Percentiles rank a stretch among this genome's conserved stretches.
Conservation (phyloP, 2,888 invertebrate species). For the Monopis laevigella region DNA sequence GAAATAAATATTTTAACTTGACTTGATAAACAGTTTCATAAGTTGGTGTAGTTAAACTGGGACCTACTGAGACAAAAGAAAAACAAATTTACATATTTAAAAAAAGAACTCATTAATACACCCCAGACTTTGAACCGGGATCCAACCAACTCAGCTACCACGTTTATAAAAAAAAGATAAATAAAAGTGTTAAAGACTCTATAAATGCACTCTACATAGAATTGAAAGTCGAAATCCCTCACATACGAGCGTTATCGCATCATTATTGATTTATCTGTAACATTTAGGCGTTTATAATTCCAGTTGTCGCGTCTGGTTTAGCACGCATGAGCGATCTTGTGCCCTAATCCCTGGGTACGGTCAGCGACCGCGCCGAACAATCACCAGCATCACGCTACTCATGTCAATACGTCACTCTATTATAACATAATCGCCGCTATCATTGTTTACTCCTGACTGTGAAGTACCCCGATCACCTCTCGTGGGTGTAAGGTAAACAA, state of each 20-base stretch:
- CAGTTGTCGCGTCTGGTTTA: slow-evolving; percentile 52
- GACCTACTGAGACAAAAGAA: too few relatives aligned
- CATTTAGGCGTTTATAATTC: slow-evolving; percentile 51
- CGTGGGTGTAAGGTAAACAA: slow-evolving; percentile 63
- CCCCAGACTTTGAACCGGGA: too few relatives aligned
- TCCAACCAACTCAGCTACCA: too few relatives aligned
- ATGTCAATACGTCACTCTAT: slow-evolving; percentile 20
- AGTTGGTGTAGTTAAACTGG: too few relatives aligned
- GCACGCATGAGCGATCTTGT: slow-evolving; percentile 34
- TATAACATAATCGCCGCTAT: slow-evolving; percentile 59
- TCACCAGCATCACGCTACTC: slow-evolving; percentile 5
- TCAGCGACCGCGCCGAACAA: slow-evolving; percentile 24
- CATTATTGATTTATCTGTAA: slow-evolving; percentile 57
- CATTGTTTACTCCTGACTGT: slow-evolving; percentile 60
- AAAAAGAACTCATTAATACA: background rate
- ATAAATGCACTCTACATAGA: too few relatives aligned
- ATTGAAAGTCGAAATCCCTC: slow-evolving; percentile 6
- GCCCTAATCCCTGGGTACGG: slow-evolving; percentile 48
- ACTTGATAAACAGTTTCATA: too few relatives aligned
- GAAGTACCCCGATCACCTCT: slow-evolving; percentile 55
- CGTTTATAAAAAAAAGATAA: background rate
- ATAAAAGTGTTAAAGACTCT: background rate
- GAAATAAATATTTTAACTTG: too few relatives aligned
- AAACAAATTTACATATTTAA: too few relatives aligned
- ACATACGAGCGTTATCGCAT: slow-evolving; percentile 9